Percentiles rank a stretch among this genome's conserved stretches.
Evolutionary conservation across 1,140 invertebrate genomes (phyloP).

Genomic region (Drosophila kikkawai): DNA sequence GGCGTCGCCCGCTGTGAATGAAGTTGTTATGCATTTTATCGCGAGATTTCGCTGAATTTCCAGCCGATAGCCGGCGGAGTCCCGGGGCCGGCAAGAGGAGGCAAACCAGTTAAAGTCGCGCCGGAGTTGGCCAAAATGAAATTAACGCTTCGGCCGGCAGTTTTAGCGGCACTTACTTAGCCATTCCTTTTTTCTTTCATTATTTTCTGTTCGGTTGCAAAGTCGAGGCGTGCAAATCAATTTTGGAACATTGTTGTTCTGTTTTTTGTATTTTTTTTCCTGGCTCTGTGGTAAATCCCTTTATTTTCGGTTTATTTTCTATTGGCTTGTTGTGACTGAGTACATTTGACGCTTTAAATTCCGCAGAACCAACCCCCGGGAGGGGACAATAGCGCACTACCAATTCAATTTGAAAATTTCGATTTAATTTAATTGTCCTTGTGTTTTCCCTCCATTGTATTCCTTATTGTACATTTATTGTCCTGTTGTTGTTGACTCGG

Average conservation of each 20-base stretch:
- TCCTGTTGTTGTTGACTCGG: slow-evolving; percentile 58
- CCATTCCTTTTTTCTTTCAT: slow-evolving; percentile 36
- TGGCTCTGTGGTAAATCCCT: slow-evolving; percentile 29
- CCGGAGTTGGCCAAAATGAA: slow-evolving; percentile 58
- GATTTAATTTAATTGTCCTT: slow-evolving; percentile 77
- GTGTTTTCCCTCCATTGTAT: slow-evolving; percentile 56
- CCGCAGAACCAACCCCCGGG: slow-evolving; percentile 60
- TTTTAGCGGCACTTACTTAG: slow-evolving; percentile 77
- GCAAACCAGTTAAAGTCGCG: slow-evolving; percentile 44
- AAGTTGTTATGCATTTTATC: slow-evolving; percentile 85
- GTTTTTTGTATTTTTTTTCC: background rate
- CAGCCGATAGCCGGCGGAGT: slow-evolving; percentile 16
- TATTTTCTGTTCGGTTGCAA: slow-evolving; percentile 26
- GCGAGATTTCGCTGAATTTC: slow-evolving; percentile 75
- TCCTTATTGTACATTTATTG: slow-evolving; percentile 35
- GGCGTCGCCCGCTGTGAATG: slow-evolving; percentile 83
- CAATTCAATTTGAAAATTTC: slow-evolving; percentile 73
- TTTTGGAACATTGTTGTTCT: slow-evolving; percentile 45
- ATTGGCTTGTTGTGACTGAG: slow-evolving; percentile 72
- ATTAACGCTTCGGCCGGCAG: slow-evolving; percentile 75
- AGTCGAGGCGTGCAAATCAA: slow-evolving; percentile 72
- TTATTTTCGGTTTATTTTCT: slow-evolving; percentile 41
- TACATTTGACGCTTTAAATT: slow-evolving; percentile 80
- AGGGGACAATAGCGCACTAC: slow-evolving; percentile 15
- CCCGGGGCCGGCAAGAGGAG: background rate